These are phyloP conservation scores for Trematomus bernacchii DNA, from an alignment of 2,797 vertebrate genomes.

Conservation along the genomic window DNA sequence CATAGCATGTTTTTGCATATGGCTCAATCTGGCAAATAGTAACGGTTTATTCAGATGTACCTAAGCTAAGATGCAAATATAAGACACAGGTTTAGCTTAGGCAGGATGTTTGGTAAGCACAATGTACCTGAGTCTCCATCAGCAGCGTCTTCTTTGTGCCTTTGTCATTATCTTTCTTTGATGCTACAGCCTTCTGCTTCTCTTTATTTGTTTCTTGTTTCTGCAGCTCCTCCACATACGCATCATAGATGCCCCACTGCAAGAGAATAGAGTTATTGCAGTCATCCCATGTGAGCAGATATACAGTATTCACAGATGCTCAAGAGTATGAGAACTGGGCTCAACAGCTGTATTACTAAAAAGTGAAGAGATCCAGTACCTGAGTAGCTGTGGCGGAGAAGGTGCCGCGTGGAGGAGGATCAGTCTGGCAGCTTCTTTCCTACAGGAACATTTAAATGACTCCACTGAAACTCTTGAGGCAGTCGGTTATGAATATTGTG, in stretches of 20 bases:
- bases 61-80: background rate
- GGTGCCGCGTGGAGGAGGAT: conserved; percentile 87
- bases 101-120: background rate
- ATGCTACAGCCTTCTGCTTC: conserved; percentile 82
- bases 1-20: too few relatives aligned
- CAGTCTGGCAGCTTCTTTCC: conserved; percentile 90
- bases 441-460: conserved; percentile 66
- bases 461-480: conserved; percentile 6
- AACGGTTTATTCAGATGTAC: background rate
- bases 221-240: conserved; percentile 89
- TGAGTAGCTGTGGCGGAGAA: conserved; percentile 91
- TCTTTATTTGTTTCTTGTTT: conserved; percentile 92
- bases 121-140: conserved; percentile 76
- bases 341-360: conserved; percentile 7
- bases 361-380: conserved; percentile 75
- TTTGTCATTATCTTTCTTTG: conserved; percentile 85
- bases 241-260: conserved; percentile 95
- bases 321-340: conserved; percentile 11
- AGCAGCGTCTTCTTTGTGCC: conserved; percentile 72
- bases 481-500: conserved; percentile 13
- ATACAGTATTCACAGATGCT: conserved; percentile 2
- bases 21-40: too few relatives aligned
- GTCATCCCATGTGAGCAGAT: background rate
- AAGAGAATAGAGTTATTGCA: conserved; percentile 34
- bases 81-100: background rate